These are phyloP conservation scores for Boleophthalmus pectinirostris DNA, from an alignment of 2,113 vertebrate genomes.

Conservation along the genomic window DNA sequence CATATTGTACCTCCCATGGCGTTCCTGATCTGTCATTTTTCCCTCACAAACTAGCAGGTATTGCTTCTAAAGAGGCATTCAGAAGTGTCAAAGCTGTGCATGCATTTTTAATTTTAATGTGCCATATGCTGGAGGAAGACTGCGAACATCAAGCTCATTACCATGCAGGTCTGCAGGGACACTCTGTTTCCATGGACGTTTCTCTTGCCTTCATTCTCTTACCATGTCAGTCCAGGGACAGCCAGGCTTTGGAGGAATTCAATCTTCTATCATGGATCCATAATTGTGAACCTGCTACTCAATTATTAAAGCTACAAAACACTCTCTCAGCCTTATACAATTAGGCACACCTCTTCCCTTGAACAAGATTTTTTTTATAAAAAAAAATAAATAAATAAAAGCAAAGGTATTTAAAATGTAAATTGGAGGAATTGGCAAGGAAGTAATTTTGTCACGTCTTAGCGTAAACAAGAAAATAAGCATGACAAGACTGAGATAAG, in stretches of 20 bases:
- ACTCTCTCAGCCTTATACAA: neutral
- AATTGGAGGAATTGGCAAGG: neutral
- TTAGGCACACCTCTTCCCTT: neutral
- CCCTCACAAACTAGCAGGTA: conserved; percentile 28
- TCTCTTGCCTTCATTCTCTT: conserved; percentile 38
- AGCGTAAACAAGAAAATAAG: conserved; percentile 21
- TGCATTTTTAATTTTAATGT: conserved; percentile 56
- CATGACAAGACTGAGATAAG: conserved; percentile 14
- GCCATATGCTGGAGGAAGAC: conserved; percentile 55
- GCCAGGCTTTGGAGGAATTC: conserved; percentile 7
- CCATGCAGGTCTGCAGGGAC: conserved; percentile 47
- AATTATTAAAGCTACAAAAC: conserved; percentile 11
- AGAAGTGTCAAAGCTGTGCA: conserved; percentile 37
- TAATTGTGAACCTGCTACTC: neutral
- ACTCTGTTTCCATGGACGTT: conserved; percentile 33
- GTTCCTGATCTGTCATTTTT: conserved; percentile 5
- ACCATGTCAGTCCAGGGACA: conserved; percentile 11
- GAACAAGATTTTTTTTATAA: too few relatives aligned
- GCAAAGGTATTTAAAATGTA: conserved; percentile 7
- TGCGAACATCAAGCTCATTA: conserved; percentile 52
- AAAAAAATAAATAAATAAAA: conserved; percentile 1
- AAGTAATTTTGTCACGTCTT: conserved; percentile 24
- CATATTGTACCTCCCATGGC: conserved; percentile 8
- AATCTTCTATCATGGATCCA: conserved; percentile 1
- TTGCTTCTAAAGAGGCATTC: conserved; percentile 41